Conservation (phyloP, 2,113 vertebrate genomes). For the Parus major region DNA sequence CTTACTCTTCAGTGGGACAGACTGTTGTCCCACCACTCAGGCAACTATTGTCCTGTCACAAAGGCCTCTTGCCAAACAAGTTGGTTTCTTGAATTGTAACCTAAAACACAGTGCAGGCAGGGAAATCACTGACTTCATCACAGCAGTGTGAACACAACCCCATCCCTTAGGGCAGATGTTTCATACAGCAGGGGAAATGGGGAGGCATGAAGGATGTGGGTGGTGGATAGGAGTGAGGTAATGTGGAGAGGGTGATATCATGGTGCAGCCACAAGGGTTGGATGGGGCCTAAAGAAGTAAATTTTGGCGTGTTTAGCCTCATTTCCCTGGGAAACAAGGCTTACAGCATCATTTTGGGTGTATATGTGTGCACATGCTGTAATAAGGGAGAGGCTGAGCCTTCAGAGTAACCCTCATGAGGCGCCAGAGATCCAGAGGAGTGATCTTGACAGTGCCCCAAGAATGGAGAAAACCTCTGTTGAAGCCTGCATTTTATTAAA, state of each 20-base stretch:
- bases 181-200: not conserved
- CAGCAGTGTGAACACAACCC: not conserved
- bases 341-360: not conserved
- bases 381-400: constrained; percentile 23
- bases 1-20: not conserved
- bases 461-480: not conserved
- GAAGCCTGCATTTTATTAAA: not conserved
- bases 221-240: constrained; percentile 17
- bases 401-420: not conserved
- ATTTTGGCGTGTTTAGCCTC: not conserved
- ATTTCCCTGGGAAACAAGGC: not conserved
- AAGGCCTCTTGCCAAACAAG: not conserved
- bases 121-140: not conserved
- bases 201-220: not conserved
- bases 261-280: not conserved
- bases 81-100: not conserved
- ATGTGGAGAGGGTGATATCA: constrained; percentile 52
- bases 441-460: not conserved
- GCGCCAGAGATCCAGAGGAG: not conserved
- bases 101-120: not conserved
- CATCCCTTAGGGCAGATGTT: not conserved
- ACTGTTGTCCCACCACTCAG: accelerated
- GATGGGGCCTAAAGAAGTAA: not conserved
- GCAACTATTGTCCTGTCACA: not conserved
- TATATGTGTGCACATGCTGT: not conserved